phyloP scores from a whole-genome alignment of 2,113 vertebrate genomes.

The Nannobrachium achirus region DNA sequence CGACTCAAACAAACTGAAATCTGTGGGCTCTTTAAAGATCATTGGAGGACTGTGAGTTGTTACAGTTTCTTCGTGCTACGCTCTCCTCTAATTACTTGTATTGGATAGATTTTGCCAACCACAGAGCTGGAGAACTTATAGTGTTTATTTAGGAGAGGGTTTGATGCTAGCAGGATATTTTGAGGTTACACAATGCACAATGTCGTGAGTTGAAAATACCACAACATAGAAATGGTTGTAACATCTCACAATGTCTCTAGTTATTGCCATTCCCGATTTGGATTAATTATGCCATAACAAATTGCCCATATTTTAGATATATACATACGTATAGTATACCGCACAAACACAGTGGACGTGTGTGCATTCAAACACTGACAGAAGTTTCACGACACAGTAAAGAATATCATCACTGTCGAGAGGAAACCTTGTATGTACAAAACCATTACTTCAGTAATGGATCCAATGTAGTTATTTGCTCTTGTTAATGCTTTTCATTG shows the following conservation, averaged over 20 bases:
- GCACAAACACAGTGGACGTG: too few species aligned
- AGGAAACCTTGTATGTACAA: too few species aligned
- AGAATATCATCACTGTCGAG: too few species aligned
- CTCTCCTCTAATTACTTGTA: neutral
- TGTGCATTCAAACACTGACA: too few species aligned
- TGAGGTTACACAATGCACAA: conserved; percentile 24
- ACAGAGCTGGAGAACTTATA: neutral
- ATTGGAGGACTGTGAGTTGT: conserved; percentile 89
- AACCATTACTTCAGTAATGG: too few species aligned
- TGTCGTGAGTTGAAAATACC: neutral
- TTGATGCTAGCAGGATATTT: conserved; percentile 2
- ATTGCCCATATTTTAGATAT: neutral
- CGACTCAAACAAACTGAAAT: conserved; percentile 51
- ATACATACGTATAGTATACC: too few species aligned
- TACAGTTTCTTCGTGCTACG: neutral
- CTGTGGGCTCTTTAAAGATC: conserved; percentile 89
- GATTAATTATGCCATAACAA: neutral
- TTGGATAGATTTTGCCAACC: neutral
- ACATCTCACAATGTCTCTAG: neutral
- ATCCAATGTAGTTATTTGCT: too few species aligned
- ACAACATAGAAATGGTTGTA: neutral
- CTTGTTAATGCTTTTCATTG: too few species aligned
- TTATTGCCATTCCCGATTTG: neutral
- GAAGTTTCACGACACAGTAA: neutral
- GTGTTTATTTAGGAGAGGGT: neutral